Evolutionary conservation across 2,888 invertebrate genomes (phyloP).

Genomic region (Philaethria dido): DNA sequence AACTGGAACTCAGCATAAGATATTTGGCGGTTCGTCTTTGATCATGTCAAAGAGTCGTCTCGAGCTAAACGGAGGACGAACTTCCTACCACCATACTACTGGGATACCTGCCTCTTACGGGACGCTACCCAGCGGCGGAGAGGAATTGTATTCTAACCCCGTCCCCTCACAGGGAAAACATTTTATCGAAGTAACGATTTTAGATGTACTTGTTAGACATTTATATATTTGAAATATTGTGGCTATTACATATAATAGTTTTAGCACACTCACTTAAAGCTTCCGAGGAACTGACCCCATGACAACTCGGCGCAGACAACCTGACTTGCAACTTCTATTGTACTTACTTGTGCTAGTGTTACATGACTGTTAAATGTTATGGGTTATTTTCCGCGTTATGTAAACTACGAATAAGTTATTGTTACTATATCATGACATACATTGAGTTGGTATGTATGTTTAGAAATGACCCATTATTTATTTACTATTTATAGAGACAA

Average conservation of each 20-base stretch:
- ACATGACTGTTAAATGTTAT: slow-evolving; percentile 26
- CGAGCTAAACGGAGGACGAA: too few relatives aligned
- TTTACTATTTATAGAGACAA: too few relatives aligned
- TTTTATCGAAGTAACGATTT: too few relatives aligned
- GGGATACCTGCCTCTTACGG: too few relatives aligned
- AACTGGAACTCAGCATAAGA: too few relatives aligned
- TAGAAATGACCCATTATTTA: not conserved
- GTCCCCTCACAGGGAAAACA: too few relatives aligned
- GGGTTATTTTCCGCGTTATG: slow-evolving; percentile 27
- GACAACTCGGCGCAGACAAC: not conserved
- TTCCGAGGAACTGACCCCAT: slow-evolving; percentile 32
- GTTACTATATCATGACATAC: slow-evolving; percentile 6
- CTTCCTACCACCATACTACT: too few relatives aligned
- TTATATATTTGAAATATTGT: not conserved
- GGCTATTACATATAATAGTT: not conserved
- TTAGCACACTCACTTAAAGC: slow-evolving; percentile 9
- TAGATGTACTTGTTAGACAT: not conserved
- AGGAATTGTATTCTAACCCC: too few relatives aligned
- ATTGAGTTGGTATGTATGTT: not conserved
- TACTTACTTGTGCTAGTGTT: slow-evolving; percentile 22
- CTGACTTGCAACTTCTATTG: slow-evolving; percentile 39
- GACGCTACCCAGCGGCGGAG: too few relatives aligned
- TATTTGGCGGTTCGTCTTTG: too few relatives aligned
- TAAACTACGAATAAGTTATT: slow-evolving; percentile 20
- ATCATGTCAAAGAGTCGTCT: too few relatives aligned